These are phyloP conservation scores for Dichetophora obliterata DNA, from an alignment of 2,888 invertebrate species.

Conservation along the genomic window DNA sequence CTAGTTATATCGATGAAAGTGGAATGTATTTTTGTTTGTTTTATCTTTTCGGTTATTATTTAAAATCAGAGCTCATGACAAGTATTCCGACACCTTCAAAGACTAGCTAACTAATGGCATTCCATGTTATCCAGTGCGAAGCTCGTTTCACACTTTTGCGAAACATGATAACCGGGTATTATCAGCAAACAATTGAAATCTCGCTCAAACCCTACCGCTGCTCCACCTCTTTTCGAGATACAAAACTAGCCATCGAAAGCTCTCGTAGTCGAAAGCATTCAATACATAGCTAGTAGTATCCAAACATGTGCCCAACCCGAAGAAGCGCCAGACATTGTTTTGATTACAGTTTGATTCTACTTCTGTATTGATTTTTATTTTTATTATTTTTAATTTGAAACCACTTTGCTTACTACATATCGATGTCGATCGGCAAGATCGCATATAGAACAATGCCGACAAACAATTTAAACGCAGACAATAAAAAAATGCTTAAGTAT, in stretches of 20 bases:
- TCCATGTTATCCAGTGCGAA: background rate
- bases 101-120: background rate
- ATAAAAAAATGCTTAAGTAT: slow-evolving; percentile 30
- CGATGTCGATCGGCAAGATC: background rate
- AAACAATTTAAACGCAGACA: background rate
- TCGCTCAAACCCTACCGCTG: background rate
- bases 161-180: background rate
- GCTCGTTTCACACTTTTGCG: background rate
- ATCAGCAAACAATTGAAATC: background rate
- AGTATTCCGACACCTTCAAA: background rate
- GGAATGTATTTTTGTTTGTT: background rate
- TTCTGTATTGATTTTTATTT: background rate
- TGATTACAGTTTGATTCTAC: background rate
- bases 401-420: slow-evolving; percentile 2
- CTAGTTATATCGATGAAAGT: background rate
- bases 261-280: background rate
- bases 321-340: background rate
- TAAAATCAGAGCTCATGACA: too few species aligned
- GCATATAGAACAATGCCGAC: background rate
- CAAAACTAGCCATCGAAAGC: background rate
- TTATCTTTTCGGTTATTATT: background rate
- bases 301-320: background rate
- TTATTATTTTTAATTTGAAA: slow-evolving; percentile 6
- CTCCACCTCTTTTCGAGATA: background rate
- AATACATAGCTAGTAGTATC: background rate